Evolutionary conservation across 2,888 invertebrate species (phyloP).

Genomic region (Mesoligia furuncula): DNA sequence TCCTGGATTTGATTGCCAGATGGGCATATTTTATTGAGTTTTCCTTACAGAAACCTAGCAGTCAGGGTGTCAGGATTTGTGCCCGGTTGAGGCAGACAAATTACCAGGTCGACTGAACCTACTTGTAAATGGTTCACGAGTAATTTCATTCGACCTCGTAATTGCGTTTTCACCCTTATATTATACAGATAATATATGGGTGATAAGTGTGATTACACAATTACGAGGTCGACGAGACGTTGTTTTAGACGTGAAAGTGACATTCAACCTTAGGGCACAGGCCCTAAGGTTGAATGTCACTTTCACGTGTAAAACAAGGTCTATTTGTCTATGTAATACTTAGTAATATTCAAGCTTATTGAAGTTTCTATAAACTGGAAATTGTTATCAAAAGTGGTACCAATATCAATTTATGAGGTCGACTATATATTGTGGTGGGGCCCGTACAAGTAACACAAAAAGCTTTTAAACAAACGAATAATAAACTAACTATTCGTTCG

Average conservation of each 20-base stretch:
- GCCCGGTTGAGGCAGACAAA: background rate
- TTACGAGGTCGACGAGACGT: too few species aligned
- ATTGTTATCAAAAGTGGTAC: background rate
- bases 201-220: too few species aligned
- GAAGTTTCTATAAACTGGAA: background rate
- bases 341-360: background rate
- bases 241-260: too few species aligned
- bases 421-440: too few species aligned
- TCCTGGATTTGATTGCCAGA: background rate
- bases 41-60: background rate
- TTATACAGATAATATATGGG: too few species aligned
- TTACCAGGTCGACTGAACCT: too few species aligned
- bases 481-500: too few species aligned
- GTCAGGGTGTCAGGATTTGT: background rate
- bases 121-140: background rate
- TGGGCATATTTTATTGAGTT: background rate
- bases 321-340: background rate
- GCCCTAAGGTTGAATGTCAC: background rate
- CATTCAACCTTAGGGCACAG: too few species aligned
- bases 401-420: background rate
- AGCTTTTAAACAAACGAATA: too few species aligned
- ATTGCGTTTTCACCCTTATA: background rate
- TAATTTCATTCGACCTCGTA: background rate
- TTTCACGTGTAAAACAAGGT: background rate
- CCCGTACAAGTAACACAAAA: too few species aligned